Base-by-base conservation (phyloP, 2,888 invertebrate species). In the Drosophila macrothrix region DNA sequence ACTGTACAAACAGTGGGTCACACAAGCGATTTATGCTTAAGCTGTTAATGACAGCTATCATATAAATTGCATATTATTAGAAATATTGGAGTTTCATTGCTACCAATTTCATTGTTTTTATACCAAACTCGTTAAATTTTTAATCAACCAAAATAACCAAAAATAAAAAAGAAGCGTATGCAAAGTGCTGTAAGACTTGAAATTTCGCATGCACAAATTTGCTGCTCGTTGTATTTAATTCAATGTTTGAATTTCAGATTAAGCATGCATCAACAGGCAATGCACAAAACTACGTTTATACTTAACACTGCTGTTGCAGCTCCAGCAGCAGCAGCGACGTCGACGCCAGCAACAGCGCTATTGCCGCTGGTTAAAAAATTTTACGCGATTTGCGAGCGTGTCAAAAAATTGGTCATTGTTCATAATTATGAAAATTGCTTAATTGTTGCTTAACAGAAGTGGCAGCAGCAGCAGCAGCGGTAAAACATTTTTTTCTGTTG, bases 341-440 rank as follows among this genome's bases (percentile, higher is more conserved):
- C 28, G 56, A 50, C 63, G 60, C 29, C n/a, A 33, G 58, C 64
- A 56, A 67, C 50, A 50, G 22, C 54, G 67, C 70, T 76, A 76
- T 72, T 82, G 82, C 84, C 89, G 89, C 87, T 86, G 85, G 88
- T 89, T 86, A 82, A 88, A 84, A 84, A 81, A 81, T 78, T 86
- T 88, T 86, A 82, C 80, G 84, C 87, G 84, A 86, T 79, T 85
- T 87, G 85, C 84, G 82, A 90, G 89, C 88, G 88, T 88, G 88
- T 88, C 88, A 88, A 88, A 88, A 88, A 90, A 88, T 84, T 88
- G 90, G 89, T 88, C 89, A 88, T 88, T 88, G 88, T 89, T 88
- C 80, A 90, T 88, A 88, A 88, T 88, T 88, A 90, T 90, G 82
- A 88, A 90, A 88, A 90, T 88, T 88, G 88, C 88, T 88, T 88